A percentile compares a stretch with the other conserved stretches of the same genome.
phyloP scores from a whole-genome alignment of 2,888 invertebrate genomes.

The Xestia xanthographa region DNA sequence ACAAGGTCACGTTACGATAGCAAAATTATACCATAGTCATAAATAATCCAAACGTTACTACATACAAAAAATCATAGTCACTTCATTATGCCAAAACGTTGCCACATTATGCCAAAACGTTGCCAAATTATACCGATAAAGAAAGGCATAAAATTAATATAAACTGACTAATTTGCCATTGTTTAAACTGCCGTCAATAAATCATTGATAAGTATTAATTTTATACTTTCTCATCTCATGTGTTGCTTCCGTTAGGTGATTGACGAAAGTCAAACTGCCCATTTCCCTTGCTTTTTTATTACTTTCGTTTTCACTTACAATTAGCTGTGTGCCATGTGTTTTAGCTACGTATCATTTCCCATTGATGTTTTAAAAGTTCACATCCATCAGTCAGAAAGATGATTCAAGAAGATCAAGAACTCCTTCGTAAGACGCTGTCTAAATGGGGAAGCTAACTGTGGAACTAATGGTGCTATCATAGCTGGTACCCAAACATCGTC shows the following conservation, averaged over 20 bases:
- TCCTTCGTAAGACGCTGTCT: background rate
- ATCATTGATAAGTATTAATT: conserved; percentile 48
- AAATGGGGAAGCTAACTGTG: no score
- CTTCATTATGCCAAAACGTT: conserved; percentile 47
- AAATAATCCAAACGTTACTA: conserved; percentile 33
- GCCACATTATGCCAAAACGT: conserved; percentile 53
- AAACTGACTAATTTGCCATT: conserved; percentile 43
- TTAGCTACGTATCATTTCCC: conserved; percentile 29
- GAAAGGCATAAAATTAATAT: conserved; percentile 35
- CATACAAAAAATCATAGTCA: conserved; percentile 35
- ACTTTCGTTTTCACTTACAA: conserved; percentile 53
- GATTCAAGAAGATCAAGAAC: background rate
- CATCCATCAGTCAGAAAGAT: background rate
- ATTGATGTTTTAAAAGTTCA: background rate
- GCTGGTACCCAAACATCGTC: no score
- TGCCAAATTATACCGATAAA: conserved; percentile 54
- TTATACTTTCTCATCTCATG: conserved; percentile 63
- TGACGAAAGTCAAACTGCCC: conserved; percentile 57
- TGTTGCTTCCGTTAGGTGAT: conserved; percentile 49
- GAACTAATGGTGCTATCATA: no score
- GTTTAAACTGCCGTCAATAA: conserved; percentile 46
- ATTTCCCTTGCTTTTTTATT: conserved; percentile 47
- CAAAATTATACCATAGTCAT: conserved; percentile 27
- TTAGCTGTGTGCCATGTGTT: conserved; percentile 30
- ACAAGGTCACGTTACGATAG: conserved; percentile 14